phyloP scores from a whole-genome alignment of 1,140 invertebrate species.

The Bombus terrestris region DNA sequence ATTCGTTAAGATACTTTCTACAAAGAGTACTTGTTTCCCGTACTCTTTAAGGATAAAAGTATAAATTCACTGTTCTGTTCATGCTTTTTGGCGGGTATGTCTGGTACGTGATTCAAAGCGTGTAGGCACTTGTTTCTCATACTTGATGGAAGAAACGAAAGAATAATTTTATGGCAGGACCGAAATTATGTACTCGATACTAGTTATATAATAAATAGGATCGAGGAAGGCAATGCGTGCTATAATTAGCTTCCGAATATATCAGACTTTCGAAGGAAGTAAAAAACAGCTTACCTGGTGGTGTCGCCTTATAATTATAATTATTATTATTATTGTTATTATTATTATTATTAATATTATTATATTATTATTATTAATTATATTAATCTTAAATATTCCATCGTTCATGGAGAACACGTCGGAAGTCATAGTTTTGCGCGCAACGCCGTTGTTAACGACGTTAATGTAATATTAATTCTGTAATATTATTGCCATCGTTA shows the following conservation, averaged over 20 bases:
- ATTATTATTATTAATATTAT: constrained; percentile 39
- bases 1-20: constrained; percentile 19
- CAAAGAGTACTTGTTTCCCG: neutral
- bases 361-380: constrained; percentile 45
- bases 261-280: constrained; percentile 41
- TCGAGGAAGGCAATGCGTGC: constrained; percentile 60
- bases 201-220: constrained; percentile 65
- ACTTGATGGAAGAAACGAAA: constrained; percentile 55
- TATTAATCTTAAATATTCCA: constrained; percentile 61
- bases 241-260: constrained; percentile 63
- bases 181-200: constrained; percentile 61
- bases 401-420: constrained; percentile 41
- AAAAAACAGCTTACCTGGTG: constrained; percentile 45
- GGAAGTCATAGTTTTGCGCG: constrained; percentile 63
- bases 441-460: constrained; percentile 70
- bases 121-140: constrained; percentile 58
- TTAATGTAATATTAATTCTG: constrained; percentile 78
- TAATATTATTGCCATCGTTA: constrained; percentile 77
- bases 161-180: constrained; percentile 58
- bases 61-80: constrained; percentile 7
- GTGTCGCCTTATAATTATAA: constrained; percentile 41
- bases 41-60: neutral
- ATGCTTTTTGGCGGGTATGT: constrained; percentile 39
- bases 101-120: constrained; percentile 37
- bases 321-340: constrained; percentile 29